phyloP scores from a whole-genome alignment of 1,140 invertebrate species.

The Drosophila azteca region DNA sequence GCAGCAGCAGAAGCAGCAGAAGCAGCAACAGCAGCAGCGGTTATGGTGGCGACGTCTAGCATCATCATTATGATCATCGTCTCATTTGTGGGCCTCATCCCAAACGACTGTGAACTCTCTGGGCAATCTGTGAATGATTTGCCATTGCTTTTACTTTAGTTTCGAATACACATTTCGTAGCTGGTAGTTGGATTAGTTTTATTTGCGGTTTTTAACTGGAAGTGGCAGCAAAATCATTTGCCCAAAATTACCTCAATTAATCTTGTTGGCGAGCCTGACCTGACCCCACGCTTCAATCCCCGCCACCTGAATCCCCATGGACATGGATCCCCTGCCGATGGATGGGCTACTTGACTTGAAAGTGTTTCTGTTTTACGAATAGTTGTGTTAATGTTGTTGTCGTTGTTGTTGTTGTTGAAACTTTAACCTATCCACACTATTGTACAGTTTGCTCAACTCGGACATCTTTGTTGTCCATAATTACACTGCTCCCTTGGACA shows the following conservation, averaged over 20 bases:
- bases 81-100: background rate
- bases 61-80: conserved; percentile 23
- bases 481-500: conserved; percentile 56
- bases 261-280: conserved; percentile 42
- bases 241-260: conserved; percentile 60
- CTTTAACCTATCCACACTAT: too few relatives aligned
- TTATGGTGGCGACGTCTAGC: conserved; percentile 18
- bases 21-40: conserved; percentile 10
- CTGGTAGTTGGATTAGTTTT: conserved; percentile 56
- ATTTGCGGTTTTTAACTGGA: conserved; percentile 56
- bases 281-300: too few relatives aligned
- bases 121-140: conserved; percentile 36
- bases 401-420: too few relatives aligned
- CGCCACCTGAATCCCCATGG: background rate
- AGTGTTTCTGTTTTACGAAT: conserved; percentile 16
- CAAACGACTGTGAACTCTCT: background rate
- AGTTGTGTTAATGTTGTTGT: too few relatives aligned
- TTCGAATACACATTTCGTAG: conserved; percentile 45
- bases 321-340: conserved; percentile 2
- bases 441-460: conserved; percentile 10
- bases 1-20: conserved; percentile 13
- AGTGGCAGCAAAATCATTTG: conserved; percentile 49
- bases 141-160: conserved; percentile 60
- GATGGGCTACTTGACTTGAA: conserved; percentile 66
- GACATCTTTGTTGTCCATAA: conserved; percentile 66